phyloP scores from a whole-genome alignment of 2,797 vertebrate genomes.

The Clamator glandarius region DNA sequence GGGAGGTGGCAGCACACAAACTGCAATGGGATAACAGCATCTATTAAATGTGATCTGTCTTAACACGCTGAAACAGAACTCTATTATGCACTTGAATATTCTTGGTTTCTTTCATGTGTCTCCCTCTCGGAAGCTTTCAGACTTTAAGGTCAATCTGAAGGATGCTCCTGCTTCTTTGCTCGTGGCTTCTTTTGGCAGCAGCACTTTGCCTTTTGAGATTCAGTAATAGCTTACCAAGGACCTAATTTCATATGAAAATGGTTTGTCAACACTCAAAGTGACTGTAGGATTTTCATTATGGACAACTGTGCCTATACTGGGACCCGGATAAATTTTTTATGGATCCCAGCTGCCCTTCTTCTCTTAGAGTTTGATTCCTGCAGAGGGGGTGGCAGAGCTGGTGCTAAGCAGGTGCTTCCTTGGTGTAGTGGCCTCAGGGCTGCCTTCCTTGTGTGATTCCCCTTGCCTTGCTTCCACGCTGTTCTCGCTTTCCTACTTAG shows the following conservation, averaged over 20 bases:
- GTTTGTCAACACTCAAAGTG: neutral
- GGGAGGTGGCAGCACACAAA: neutral
- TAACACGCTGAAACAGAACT: neutral
- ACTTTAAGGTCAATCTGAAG: fast-evolving
- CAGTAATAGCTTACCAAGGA: neutral
- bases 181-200: neutral
- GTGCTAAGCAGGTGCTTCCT: neutral
- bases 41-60: neutral
- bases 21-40: neutral
- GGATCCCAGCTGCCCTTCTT: neutral
- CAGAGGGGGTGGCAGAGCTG: neutral
- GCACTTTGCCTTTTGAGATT: neutral
- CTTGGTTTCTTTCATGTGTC: neutral
- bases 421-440: neutral
- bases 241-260: neutral
- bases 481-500: neutral
- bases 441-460: neutral
- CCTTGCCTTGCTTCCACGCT: neutral
- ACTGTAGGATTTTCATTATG: neutral
- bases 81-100: fast-evolving
- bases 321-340: neutral
- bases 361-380: neutral
- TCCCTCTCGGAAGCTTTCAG: neutral
- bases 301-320: neutral
- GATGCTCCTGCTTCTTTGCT: neutral